Percentiles rank a stretch among this genome's conserved stretches.
phyloP scores from a whole-genome alignment of 2,888 invertebrate genomes.

The Pollenia griseotomentosa region DNA sequence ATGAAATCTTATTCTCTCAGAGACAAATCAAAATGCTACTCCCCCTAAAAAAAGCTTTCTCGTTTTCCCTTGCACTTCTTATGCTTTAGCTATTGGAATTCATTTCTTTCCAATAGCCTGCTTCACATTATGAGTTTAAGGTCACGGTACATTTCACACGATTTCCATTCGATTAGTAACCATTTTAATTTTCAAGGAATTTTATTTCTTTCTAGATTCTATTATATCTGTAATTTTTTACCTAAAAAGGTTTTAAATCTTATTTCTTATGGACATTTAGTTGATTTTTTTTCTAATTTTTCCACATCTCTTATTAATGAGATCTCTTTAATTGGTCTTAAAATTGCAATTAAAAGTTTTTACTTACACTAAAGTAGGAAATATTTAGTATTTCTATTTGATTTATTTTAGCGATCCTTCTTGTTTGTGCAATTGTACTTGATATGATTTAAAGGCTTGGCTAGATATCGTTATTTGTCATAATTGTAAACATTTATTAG shows the following conservation, averaged over 20 bases:
- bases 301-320: conserved; percentile 11
- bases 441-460: neutral
- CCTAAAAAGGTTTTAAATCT: conserved; percentile 19
- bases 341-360: conserved; percentile 64
- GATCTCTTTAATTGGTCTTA: conserved; percentile 58
- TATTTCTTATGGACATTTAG: neutral
- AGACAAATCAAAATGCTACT: too few relatives aligned
- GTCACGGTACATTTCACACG: neutral
- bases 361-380: conserved; percentile 33
- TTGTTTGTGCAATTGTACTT: neutral
- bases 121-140: neutral
- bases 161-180: neutral
- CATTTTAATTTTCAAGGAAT: neutral
- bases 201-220: neutral
- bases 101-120: neutral
- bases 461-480: conserved; percentile 42
- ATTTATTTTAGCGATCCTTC: neutral
- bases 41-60: too few relatives aligned
- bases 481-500: conserved; percentile 20
- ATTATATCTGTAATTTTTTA: neutral
- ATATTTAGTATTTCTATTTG: conserved; percentile 8
- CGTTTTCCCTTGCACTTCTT: too few relatives aligned
- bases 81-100: too few relatives aligned
- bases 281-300: neutral
- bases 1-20: too few relatives aligned